These are phyloP conservation scores for Monodelphis domestica DNA, from an alignment of 2,797 vertebrate genomes.

Conservation along the genomic window DNA sequence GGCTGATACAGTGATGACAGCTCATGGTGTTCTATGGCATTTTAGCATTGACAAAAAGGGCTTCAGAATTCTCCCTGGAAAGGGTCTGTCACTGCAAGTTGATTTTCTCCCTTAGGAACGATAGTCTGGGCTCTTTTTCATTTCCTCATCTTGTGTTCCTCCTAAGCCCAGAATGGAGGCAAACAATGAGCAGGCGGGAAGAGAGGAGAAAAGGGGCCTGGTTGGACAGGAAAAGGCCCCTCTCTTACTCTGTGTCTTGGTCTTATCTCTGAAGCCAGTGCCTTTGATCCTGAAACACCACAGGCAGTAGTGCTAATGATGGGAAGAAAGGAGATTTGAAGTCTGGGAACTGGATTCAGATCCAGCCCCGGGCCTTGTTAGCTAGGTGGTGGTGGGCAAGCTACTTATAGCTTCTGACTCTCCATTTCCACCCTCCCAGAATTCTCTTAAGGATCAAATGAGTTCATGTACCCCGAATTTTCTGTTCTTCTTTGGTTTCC, in stretches of 20 bases:
- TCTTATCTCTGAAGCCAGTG: too few relatives aligned
- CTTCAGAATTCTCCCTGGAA: too few relatives aligned
- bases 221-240: not conserved
- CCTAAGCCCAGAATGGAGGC: not conserved
- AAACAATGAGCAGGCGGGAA: not conserved
- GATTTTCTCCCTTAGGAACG: too few relatives aligned
- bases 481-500: too few relatives aligned
- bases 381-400: too few relatives aligned
- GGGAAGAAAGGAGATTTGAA: not conserved
- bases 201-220: not conserved
- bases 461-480: too few relatives aligned
- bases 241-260: too few relatives aligned
- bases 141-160: not conserved
- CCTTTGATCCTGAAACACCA: not conserved
- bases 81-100: too few relatives aligned
- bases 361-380: not conserved
- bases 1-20: too few relatives aligned
- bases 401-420: not conserved
- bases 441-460: not conserved
- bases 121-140: not conserved
- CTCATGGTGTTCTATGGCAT: too few relatives aligned
- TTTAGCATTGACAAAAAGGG: too few relatives aligned
- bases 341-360: not conserved
- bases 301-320: not conserved
- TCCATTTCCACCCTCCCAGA: not conserved